Evolutionary conservation across 2,113 vertebrate genomes (phyloP).

Genomic region (Hemiprocne comata): DNA sequence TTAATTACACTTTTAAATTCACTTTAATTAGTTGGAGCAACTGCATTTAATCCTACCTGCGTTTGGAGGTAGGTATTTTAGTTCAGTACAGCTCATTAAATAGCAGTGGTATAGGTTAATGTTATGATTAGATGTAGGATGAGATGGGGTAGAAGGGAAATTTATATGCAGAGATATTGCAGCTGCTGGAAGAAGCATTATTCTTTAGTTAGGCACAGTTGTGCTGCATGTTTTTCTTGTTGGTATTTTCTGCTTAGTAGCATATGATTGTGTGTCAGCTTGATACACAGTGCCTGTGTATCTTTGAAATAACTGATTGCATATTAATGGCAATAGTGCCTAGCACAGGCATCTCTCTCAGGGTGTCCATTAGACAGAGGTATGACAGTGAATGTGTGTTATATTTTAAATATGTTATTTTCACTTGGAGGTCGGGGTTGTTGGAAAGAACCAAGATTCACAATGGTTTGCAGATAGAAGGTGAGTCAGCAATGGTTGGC

Average conservation of each 20-base stretch:
- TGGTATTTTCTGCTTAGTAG: neutral
- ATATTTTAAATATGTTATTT: rapidly evolving
- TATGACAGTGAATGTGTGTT: rapidly evolving
- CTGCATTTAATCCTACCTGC: constrained; percentile 51
- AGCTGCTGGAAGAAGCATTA: neutral
- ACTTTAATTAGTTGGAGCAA: constrained; percentile 69
- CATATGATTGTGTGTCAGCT: rapidly evolving
- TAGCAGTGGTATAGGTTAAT: neutral
- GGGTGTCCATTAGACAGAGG: neutral
- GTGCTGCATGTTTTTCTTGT: neutral
- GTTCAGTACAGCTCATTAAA: neutral
- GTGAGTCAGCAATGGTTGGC: neutral
- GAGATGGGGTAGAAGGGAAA: neutral
- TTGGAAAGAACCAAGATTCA: rapidly evolving
- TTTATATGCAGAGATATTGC: neutral
- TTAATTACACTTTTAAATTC: constrained; percentile 72
- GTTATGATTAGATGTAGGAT: neutral
- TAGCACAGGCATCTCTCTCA: rapidly evolving
- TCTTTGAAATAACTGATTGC: rapidly evolving
- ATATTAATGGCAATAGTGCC: rapidly evolving
- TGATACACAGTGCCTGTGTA: rapidly evolving
- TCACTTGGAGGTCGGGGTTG: neutral
- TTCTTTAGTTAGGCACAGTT: neutral
- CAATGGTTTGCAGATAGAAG: rapidly evolving
- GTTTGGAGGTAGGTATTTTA: neutral